phyloP scores from a whole-genome alignment of 1,140 invertebrate genomes.

The Eriosoma lanigerum region DNA sequence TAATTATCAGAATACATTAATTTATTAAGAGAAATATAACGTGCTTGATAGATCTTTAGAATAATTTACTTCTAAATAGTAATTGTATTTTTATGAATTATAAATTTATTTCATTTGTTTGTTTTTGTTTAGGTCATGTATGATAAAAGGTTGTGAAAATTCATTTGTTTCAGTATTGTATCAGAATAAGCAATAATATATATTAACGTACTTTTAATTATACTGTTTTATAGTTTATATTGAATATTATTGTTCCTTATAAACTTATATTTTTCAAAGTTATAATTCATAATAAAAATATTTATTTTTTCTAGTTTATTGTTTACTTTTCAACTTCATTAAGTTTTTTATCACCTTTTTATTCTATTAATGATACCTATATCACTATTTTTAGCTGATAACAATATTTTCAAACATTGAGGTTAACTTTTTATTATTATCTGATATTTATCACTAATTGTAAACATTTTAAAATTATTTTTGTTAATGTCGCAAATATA shows the following conservation, averaged over 20 bases:
- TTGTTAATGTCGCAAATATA: too few species aligned
- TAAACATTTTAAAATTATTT: too few species aligned
- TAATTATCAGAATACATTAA: background rate
- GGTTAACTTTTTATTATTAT: too few species aligned
- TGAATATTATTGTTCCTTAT: background rate
- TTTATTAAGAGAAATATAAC: too few species aligned
- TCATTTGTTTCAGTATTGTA: conserved; percentile 27
- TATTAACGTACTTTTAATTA: background rate
- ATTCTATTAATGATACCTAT: too few species aligned
- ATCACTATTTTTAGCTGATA: too few species aligned
- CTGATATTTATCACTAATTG: too few species aligned
- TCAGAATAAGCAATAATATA: conserved; percentile 28
- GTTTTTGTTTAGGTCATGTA: conserved; percentile 24
- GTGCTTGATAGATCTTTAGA: background rate
- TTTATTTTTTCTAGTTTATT: too few species aligned
- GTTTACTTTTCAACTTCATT: background rate
- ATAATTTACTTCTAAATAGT: background rate
- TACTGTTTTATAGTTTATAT: background rate
- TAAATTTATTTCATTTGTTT: background rate
- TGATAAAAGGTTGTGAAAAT: conserved; percentile 42
- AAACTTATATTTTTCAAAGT: too few species aligned
- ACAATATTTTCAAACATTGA: too few species aligned
- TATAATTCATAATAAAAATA: background rate
- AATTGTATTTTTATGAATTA: background rate
- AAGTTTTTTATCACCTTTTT: background rate